These are phyloP conservation scores for Clepsis dumicolana DNA, from an alignment of 2,888 invertebrate genomes.

Conservation along the genomic window DNA sequence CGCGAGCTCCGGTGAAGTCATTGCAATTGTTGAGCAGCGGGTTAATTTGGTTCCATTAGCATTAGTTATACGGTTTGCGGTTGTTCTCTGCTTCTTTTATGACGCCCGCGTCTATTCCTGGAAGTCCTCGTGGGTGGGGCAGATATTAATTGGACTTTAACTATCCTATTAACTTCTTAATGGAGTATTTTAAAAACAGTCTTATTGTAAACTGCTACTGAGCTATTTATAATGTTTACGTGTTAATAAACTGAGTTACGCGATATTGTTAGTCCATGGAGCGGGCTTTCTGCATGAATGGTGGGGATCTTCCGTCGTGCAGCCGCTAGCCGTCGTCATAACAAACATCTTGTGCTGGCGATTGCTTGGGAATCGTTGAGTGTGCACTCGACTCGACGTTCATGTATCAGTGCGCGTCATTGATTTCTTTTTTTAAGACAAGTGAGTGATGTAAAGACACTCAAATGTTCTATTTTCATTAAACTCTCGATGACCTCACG, in stretches of 20 bases:
- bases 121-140: conserved; percentile 70
- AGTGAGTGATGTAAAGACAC: not conserved
- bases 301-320: conserved; percentile 3
- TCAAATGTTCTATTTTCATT: not conserved
- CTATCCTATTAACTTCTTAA: conserved; percentile 67
- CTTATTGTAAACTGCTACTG: conserved; percentile 52
- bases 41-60: conserved; percentile 72
- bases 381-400: conserved; percentile 22
- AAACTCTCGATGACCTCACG: not conserved
- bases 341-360: conserved; percentile 29
- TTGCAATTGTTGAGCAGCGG: conserved; percentile 58
- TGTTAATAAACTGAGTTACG: conserved; percentile 37
- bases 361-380: conserved; percentile 24
- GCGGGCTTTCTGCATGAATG: conserved; percentile 18
- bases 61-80: conserved; percentile 66
- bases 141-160: conserved; percentile 64
- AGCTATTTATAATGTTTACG: conserved; percentile 50
- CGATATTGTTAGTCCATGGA: conserved; percentile 15
- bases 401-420: not conserved
- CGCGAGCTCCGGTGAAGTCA: conserved; percentile 43
- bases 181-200: conserved; percentile 54
- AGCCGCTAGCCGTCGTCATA: conserved; percentile 1
- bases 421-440: not conserved
- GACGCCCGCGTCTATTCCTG: conserved; percentile 72
- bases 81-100: conserved; percentile 68